Evolutionary conservation across 2,113 vertebrate genomes (phyloP).

Genomic region (Cariama cristata): DNA sequence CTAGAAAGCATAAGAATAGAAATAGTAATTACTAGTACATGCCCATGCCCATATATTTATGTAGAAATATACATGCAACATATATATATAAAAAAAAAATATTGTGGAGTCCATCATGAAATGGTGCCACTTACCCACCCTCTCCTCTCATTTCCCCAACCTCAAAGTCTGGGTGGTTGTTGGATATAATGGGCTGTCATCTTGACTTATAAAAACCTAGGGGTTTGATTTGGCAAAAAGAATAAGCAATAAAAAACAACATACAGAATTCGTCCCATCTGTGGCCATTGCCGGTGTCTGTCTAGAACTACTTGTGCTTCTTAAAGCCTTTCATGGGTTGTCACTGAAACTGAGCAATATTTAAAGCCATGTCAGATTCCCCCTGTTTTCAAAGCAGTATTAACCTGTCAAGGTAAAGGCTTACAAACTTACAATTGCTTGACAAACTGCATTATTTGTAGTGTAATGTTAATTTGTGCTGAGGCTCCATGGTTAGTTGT

Average conservation of each 20-base stretch:
- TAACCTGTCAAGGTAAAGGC: neutral
- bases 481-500: neutral
- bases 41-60: neutral
- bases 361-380: neutral
- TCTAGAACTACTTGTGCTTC: neutral
- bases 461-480: neutral
- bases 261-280: neutral
- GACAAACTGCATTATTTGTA: neutral
- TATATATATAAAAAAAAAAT: fast-evolving
- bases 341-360: neutral
- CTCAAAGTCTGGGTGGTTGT: neutral
- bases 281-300: neutral
- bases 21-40: neutral
- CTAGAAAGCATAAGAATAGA: neutral
- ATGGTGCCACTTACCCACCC: neutral
- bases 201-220: neutral
- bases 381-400: neutral
- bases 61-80: neutral
- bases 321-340: neutral
- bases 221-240: neutral
- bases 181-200: neutral
- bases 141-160: neutral
- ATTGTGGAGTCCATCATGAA: neutral
- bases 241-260: neutral
- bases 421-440: neutral